Percentiles rank a stretch among this genome's conserved stretches.
Conservation (phyloP, 2,888 invertebrate genomes). For the Phragmatobia fuliginosa region DNA sequence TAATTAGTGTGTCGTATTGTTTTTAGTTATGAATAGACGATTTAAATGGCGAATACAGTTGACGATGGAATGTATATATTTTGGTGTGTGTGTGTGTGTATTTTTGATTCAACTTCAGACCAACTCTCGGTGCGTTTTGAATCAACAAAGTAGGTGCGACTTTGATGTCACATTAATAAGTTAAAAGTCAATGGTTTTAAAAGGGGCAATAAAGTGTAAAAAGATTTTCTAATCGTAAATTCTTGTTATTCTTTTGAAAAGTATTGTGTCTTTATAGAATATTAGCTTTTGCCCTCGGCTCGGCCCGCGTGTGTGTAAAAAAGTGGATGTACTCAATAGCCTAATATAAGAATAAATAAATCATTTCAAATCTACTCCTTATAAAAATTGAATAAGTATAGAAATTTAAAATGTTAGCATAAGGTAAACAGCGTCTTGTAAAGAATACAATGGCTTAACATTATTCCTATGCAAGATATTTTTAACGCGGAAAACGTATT, state of each 20-base stretch:
- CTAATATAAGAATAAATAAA: no score
- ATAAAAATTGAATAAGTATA: no score
- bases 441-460: slow-evolving; percentile 14
- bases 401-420: no score
- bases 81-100: background rate
- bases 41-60: slow-evolving; percentile 20
- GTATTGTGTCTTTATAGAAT: no score
- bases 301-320: no score
- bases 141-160: slow-evolving; percentile 11
- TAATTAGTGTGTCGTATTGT: slow-evolving; percentile 61
- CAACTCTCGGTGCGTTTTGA: slow-evolving; percentile 7
- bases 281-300: no score
- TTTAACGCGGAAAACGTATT: slow-evolving; percentile 2
- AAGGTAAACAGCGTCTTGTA: slow-evolving; percentile 5
- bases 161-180: background rate
- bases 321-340: no score
- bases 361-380: no score
- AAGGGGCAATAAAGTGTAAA: background rate
- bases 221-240: background rate
- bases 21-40: slow-evolving; percentile 46
- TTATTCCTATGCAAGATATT: slow-evolving; percentile 19
- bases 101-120: slow-evolving; percentile 8
- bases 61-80: slow-evolving; percentile 8
- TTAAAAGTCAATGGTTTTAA: background rate
- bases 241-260: no score